phyloP scores from a whole-genome alignment of 2,888 invertebrate species.

The Apotomis betuletana region DNA sequence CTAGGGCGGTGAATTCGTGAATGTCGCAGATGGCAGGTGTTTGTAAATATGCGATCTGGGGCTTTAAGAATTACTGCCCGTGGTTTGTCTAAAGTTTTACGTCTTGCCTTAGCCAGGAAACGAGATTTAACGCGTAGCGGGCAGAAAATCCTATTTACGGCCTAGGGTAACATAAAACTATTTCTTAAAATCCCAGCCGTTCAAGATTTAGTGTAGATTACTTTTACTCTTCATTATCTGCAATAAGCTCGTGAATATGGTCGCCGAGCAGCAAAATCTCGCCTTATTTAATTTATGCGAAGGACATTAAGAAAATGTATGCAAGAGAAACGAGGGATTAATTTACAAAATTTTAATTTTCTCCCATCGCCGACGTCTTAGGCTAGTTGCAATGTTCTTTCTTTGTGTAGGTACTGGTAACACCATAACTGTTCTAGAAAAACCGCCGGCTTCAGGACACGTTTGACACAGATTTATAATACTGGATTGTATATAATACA shows the following conservation, averaged over 20 bases:
- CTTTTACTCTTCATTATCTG: slow-evolving; percentile 1
- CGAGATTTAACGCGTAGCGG: no score
- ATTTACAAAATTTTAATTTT: slow-evolving; percentile 81
- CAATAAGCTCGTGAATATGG: slow-evolving; percentile 24
- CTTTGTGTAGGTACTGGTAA: slow-evolving; percentile 80
- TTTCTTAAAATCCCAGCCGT: no score
- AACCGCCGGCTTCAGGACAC: slow-evolving; percentile 58
- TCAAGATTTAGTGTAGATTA: no score
- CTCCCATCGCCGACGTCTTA: slow-evolving; percentile 76
- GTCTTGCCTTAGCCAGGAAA: no score
- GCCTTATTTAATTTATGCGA: slow-evolving; percentile 22
- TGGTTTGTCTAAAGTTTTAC: no score
- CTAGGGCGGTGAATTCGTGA: no score
- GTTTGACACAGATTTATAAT: slow-evolving; percentile 37
- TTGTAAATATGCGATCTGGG: no score
- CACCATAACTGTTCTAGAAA: slow-evolving; percentile 73
- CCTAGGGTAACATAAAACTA: no score
- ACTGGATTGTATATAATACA: background rate
- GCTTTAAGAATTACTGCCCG: no score
- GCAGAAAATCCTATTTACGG: no score
- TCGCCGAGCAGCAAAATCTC: slow-evolving; percentile 24
- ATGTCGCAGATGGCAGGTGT: no score
- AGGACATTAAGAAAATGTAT: slow-evolving; percentile 20
- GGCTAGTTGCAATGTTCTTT: slow-evolving; percentile 72
- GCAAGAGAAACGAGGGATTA: slow-evolving; percentile 63